Percentiles rank a stretch among this genome's conserved stretches.
Evolutionary conservation across 1,140 invertebrate species (phyloP).

Genomic region (Aphaenogaster ashmeadi): DNA sequence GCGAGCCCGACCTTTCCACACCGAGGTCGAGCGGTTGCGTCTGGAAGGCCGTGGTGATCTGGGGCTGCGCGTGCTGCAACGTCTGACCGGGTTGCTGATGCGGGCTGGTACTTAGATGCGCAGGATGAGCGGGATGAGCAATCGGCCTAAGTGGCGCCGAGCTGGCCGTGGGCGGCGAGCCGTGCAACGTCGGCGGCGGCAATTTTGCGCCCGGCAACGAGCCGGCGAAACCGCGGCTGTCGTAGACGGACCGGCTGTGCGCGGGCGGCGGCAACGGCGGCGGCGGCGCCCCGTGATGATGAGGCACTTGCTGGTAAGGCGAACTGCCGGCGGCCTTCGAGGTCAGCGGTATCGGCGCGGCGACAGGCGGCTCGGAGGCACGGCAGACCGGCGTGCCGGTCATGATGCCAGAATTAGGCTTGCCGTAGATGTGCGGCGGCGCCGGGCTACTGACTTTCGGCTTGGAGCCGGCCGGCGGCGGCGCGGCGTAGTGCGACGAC

Average conservation of each 20-base stretch:
- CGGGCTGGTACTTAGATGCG: slow-evolving; percentile 74
- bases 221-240: slow-evolving; percentile 86
- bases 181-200: slow-evolving; percentile 86
- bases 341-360: slow-evolving; percentile 88
- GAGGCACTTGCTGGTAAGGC: slow-evolving; percentile 90
- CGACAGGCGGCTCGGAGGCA: slow-evolving; percentile 84
- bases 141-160: slow-evolving; percentile 84
- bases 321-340: slow-evolving; percentile 90
- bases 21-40: slow-evolving; percentile 93
- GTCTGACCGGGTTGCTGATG: slow-evolving; percentile 82
- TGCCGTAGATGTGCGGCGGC: slow-evolving; percentile 93
- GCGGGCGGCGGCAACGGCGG: slow-evolving; percentile 88
- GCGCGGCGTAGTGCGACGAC: slow-evolving; percentile 81
- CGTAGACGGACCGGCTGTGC: slow-evolving; percentile 87
- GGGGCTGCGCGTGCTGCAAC: slow-evolving; percentile 71
- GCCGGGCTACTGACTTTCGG: slow-evolving; percentile 93
- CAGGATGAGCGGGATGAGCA: slow-evolving; percentile 83
- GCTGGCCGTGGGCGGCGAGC: slow-evolving; percentile 86
- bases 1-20: slow-evolving; percentile 88
- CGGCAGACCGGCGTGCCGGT: slow-evolving; percentile 89
- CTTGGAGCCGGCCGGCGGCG: slow-evolving; percentile 87
- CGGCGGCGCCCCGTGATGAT: slow-evolving; percentile 87
- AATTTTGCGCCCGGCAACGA: slow-evolving; percentile 87
- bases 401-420: slow-evolving; percentile 90
- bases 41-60: slow-evolving; percentile 85